These are phyloP conservation scores for Myotis daubentonii DNA, from an alignment of 2,797 vertebrate species.

Conservation along the genomic window DNA sequence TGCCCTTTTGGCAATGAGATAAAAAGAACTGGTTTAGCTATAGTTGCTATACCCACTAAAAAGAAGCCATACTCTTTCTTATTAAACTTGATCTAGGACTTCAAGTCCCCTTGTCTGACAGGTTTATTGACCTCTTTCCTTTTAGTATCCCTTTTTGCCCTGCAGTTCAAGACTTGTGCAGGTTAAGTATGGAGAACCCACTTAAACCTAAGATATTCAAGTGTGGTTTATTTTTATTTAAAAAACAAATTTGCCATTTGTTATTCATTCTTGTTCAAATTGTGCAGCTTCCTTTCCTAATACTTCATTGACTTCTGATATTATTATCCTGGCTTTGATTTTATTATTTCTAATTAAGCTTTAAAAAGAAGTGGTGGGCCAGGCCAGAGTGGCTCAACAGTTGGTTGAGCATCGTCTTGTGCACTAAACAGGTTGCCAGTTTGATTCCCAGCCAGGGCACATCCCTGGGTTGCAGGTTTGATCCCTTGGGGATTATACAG, in stretches of 20 bases:
- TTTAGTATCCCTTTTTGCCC: not conserved
- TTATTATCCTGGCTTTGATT: conserved; percentile 24
- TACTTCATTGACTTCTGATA: not conserved
- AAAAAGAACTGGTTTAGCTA: not conserved
- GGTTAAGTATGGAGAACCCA: not conserved
- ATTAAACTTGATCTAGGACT: not conserved
- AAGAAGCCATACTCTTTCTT: not conserved
- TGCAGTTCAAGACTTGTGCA: not conserved
- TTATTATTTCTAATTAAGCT: conserved; percentile 29
- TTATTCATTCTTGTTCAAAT: conserved; percentile 25
- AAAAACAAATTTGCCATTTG: not conserved
- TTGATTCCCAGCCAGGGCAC: not conserved
- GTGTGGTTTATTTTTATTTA: conserved; percentile 45
- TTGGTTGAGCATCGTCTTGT: not conserved
- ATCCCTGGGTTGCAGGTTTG: not conserved
- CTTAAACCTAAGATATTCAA: not conserved
- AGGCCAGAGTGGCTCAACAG: not conserved
- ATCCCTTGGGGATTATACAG: not conserved
- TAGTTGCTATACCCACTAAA: not conserved
- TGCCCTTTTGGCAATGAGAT: not conserved
- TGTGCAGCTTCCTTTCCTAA: not conserved
- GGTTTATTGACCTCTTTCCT: not conserved
- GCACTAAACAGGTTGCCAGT: not conserved
- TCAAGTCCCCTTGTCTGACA: not conserved
- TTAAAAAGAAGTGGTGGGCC: not conserved